These are phyloP conservation scores for Rhabdomys dilectus DNA, from an alignment of 2,113 vertebrate genomes.

Conservation along the genomic window DNA sequence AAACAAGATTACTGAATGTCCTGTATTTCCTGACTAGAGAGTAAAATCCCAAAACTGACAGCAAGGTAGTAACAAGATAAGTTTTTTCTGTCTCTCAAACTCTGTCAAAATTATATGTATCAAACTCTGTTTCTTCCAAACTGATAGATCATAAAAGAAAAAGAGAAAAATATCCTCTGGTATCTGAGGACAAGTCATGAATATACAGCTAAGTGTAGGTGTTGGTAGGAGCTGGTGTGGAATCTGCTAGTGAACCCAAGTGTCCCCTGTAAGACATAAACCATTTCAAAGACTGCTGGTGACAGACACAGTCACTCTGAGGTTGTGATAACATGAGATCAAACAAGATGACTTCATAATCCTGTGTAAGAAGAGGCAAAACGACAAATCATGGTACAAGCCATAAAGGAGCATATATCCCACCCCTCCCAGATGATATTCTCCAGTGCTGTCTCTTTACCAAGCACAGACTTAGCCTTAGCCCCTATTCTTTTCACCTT, in stretches of 20 bases:
- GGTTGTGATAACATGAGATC: background rate
- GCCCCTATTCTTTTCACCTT: background rate
- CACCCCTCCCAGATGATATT: background rate
- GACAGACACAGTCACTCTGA: background rate
- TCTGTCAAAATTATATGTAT: background rate
- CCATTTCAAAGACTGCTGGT: background rate
- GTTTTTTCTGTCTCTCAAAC: background rate
- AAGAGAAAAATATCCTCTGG: background rate
- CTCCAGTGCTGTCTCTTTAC: background rate
- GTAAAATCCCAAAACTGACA: background rate
- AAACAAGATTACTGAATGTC: background rate
- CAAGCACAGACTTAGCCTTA: background rate
- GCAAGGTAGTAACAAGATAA: background rate
- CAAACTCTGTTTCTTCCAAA: background rate
- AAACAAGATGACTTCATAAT: background rate
- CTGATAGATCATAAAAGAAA: background rate
- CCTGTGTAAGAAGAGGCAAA: background rate
- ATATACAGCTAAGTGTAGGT: background rate
- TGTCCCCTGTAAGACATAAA: background rate
- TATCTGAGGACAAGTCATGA: background rate
- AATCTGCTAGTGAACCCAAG: background rate
- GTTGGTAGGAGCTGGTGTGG: background rate
- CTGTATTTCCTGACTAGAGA: background rate
- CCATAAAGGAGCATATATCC: background rate
- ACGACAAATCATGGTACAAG: background rate